Evolutionary conservation across 2,113 vertebrate genomes (phyloP).

Genomic region (Dissostichus mawsoni): DNA sequence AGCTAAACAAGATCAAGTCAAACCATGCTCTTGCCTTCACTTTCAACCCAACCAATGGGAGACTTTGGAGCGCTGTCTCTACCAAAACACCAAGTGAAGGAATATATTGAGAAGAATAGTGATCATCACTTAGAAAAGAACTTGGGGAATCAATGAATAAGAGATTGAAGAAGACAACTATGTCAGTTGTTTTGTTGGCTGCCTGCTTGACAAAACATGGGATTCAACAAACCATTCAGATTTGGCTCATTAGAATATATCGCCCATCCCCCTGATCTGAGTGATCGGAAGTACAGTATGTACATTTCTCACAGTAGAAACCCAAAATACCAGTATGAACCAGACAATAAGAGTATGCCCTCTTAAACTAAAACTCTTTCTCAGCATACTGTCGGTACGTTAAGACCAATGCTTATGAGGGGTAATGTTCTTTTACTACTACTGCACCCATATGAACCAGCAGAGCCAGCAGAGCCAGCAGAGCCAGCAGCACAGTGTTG

Average conservation of each 20-base stretch:
- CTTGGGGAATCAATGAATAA: not conserved
- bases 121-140: not conserved
- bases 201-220: too few relatives aligned
- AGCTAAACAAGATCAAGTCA: not conserved
- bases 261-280: too few relatives aligned
- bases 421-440: not conserved
- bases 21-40: not conserved
- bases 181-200: not conserved
- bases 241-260: too few relatives aligned
- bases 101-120: not conserved
- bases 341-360: too few relatives aligned
- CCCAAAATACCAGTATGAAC: too few relatives aligned
- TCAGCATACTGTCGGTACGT: too few relatives aligned
- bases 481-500: constrained; percentile 12
- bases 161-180: not conserved
- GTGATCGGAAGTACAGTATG: too few relatives aligned
- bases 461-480: constrained; percentile 9
- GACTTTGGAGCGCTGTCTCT: not conserved
- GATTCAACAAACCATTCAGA: too few relatives aligned
- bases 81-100: not conserved
- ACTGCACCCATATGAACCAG: constrained; percentile 18
- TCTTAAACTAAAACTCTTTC: too few relatives aligned
- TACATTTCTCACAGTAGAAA: too few relatives aligned
- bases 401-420: too few relatives aligned
- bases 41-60: not conserved